Evolutionary conservation across 92 coral and sea anemone species (phyloP).

Genomic region (Galaxea fascicularis): DNA sequence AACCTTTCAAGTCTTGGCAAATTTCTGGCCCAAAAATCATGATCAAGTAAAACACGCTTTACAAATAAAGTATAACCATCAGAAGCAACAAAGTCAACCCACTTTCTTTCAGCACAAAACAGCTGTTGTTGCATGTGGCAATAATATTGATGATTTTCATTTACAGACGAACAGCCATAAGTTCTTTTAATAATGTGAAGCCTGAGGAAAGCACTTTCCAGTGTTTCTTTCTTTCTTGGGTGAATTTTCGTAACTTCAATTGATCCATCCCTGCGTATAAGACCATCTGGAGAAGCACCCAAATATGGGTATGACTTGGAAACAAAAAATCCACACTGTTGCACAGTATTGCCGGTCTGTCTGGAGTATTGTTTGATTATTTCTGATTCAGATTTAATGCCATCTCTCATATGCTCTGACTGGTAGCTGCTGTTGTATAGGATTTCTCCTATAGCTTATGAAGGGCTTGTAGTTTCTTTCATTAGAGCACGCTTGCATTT

Average conservation of each 20-base stretch:
- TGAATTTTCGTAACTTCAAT: constrained; percentile 66
- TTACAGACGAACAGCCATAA: constrained; percentile 41
- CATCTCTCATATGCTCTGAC: constrained; percentile 62
- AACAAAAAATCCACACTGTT: constrained; percentile 68
- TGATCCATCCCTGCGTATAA: constrained; percentile 47
- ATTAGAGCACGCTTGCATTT: constrained; percentile 38
- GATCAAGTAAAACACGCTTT: constrained; percentile 17
- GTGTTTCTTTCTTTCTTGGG: constrained; percentile 43
- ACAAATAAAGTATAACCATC: constrained; percentile 54
- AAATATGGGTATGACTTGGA: constrained; percentile 65
- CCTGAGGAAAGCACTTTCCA: constrained; percentile 62
- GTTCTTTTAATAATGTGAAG: constrained; percentile 42
- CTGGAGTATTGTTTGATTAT: constrained; percentile 50
- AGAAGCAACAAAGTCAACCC: constrained; percentile 71
- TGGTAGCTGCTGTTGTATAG: constrained; percentile 40
- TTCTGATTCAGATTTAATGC: constrained; percentile 52
- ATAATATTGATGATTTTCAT: constrained; percentile 58
- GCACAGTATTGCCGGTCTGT: constrained; percentile 44
- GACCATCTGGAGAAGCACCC: constrained; percentile 78
- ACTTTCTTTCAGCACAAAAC: constrained; percentile 61
- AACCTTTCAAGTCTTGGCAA: constrained; percentile 49
- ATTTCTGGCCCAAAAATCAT: constrained; percentile 35
- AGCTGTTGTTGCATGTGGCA: constrained; percentile 68
- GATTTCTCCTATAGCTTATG: constrained; percentile 64
- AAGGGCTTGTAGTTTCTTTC: constrained; percentile 56